Conservation (phyloP, 2,888 invertebrate genomes). For the Phyto melanocephala region DNA sequence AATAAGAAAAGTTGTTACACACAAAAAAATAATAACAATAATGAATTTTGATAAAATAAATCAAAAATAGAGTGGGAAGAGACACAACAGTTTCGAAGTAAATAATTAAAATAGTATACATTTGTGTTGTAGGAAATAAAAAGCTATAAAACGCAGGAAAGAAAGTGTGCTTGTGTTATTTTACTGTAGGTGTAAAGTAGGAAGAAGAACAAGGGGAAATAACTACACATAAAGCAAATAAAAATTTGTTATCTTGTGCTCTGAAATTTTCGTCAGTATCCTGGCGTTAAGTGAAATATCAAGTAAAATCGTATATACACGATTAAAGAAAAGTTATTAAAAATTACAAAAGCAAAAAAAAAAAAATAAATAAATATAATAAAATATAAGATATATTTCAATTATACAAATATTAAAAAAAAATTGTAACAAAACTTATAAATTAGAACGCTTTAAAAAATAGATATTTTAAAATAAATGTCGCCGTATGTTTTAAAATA, state of each 20-base stretch:
- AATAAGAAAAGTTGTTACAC: slow-evolving; percentile 45
- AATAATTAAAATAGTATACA: slow-evolving; percentile 37
- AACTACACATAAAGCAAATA: slow-evolving; percentile 11
- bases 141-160: slow-evolving; percentile 9
- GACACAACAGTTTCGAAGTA: neutral
- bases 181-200: slow-evolving; percentile 41
- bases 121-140: slow-evolving; percentile 29
- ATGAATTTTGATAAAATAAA: slow-evolving; percentile 24
- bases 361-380: neutral
- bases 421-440: neutral
- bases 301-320: slow-evolving; percentile 46
- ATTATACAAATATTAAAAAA: neutral
- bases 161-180: slow-evolving; percentile 33
- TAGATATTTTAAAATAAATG: slow-evolving; percentile 4
- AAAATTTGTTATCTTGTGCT: slow-evolving; percentile 39
- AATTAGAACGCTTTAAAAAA: neutral
- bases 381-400: neutral
- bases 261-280: slow-evolving; percentile 54
- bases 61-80: slow-evolving; percentile 27
- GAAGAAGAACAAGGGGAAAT: slow-evolving; percentile 1
- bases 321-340: slow-evolving; percentile 2
- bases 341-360: neutral
- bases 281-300: slow-evolving; percentile 54
- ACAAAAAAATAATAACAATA: slow-evolving; percentile 31
- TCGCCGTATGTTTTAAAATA: slow-evolving; percentile 56